phyloP scores from a whole-genome alignment of 2,113 vertebrate genomes.

The Chitala chitala region DNA sequence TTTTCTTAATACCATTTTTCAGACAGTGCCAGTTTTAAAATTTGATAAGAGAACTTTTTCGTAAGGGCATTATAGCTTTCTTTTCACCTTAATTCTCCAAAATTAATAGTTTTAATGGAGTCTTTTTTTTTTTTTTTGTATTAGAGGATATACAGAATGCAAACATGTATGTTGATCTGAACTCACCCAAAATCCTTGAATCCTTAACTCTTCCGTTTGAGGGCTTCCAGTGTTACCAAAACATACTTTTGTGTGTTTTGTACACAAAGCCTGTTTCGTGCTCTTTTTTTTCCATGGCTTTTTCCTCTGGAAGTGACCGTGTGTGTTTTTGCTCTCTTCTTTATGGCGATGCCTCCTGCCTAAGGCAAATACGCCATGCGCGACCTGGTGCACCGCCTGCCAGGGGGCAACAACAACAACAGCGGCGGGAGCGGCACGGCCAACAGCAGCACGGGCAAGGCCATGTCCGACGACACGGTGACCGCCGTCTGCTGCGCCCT shows the following conservation, averaged over 20 bases:
- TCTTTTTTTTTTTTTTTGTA: background rate
- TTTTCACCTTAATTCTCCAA: no score
- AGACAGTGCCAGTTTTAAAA: background rate
- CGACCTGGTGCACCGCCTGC: constrained; percentile 89
- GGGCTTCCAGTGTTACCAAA: no score
- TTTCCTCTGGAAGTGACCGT: background rate
- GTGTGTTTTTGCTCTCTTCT: background rate
- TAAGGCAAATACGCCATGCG: constrained; percentile 93
- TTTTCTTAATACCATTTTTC: background rate
- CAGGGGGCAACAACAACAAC: constrained; percentile 81
- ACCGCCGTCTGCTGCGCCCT: constrained; percentile 93
- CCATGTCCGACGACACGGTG: constrained; percentile 93
- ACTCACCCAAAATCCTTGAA: background rate
- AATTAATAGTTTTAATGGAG: no score
- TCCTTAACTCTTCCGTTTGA: no score
- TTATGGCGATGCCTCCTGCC: background rate
- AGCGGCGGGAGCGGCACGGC: constrained; percentile 31
- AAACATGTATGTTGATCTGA: background rate
- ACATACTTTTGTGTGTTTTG: no score
- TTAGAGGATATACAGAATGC: no score
- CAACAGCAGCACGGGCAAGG: constrained; percentile 65
- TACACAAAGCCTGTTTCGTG: no score
- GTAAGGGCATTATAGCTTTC: no score
- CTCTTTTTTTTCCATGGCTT: no score
- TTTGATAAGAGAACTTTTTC: no score